Evolutionary conservation across 2,113 vertebrate genomes (phyloP).

Genomic region (Hassar affinis): DNA sequence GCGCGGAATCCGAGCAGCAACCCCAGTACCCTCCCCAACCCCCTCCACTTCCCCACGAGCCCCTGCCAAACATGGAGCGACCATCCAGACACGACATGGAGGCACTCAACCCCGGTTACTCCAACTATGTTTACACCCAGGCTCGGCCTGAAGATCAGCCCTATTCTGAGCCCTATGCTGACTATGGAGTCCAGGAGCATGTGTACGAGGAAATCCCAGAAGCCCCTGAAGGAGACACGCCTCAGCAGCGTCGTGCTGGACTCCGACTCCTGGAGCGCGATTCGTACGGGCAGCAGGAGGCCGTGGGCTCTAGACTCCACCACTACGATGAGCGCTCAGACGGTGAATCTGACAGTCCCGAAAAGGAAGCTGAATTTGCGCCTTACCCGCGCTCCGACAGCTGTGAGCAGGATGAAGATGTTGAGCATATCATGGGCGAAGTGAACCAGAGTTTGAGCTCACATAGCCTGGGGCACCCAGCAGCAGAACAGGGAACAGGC

Average conservation of each 20-base stretch:
- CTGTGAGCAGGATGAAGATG: constrained; percentile 91
- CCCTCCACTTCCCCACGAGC: constrained; percentile 64
- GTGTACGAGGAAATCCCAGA: constrained; percentile 95
- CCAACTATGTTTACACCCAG: constrained; percentile 85
- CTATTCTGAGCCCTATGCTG: constrained; percentile 87
- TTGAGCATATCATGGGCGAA: constrained; percentile 82
- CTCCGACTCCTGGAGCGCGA: constrained; percentile 80
- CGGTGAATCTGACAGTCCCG: constrained; percentile 92
- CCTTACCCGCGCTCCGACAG: constrained; percentile 90
- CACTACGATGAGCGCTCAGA: constrained; percentile 94
- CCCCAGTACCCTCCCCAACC: constrained; percentile 69
- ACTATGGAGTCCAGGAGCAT: constrained; percentile 86
- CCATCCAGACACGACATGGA: constrained; percentile 77
- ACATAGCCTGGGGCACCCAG: constrained; percentile 79
- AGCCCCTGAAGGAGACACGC: constrained; percentile 64
- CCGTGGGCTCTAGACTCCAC: constrained; percentile 88
- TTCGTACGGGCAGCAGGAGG: constrained; percentile 85
- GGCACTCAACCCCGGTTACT: constrained; percentile 82
- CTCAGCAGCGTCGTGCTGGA: constrained; percentile 64
- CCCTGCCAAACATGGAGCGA: constrained; percentile 71
- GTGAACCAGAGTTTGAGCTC: constrained; percentile 86
- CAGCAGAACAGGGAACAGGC: constrained; percentile 36
- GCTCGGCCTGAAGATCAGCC: constrained; percentile 73
- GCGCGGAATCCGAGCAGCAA: constrained; percentile 85
- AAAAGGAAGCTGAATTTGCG: constrained; percentile 94